These are phyloP conservation scores for Festucalex cinctus DNA, from an alignment of 2,113 vertebrate genomes.

Conservation along the genomic window DNA sequence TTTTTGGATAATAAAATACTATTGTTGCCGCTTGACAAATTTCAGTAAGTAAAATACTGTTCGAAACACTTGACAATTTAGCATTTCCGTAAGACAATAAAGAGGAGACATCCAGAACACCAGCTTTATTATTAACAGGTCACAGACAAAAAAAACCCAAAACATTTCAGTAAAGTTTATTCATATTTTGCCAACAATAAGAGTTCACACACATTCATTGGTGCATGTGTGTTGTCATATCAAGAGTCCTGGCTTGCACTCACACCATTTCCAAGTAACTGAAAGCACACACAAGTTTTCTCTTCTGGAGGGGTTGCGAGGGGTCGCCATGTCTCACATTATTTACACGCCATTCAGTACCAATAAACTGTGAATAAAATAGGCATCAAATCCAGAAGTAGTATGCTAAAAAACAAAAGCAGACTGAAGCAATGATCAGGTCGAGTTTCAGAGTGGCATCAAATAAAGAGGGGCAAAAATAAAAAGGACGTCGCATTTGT, in stretches of 20 bases:
- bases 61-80: no score
- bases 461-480: background rate
- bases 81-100: background rate
- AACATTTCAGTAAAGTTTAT: background rate
- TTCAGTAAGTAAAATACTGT: no score
- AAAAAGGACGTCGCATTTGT: background rate
- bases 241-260: background rate
- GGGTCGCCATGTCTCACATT: background rate
- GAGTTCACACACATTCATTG: background rate
- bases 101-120: background rate
- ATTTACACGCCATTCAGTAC: slow-evolving; percentile 1
- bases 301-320: background rate
- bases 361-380: background rate
- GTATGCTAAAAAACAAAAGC: slow-evolving; percentile 36
- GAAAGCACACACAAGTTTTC: background rate
- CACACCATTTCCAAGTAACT: background rate
- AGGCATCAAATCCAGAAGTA: slow-evolving; percentile 43
- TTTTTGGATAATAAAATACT: no score
- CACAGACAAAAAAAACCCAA: background rate
- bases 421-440: slow-evolving; percentile 15
- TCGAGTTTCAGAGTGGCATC: slow-evolving; percentile 16
- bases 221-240: background rate
- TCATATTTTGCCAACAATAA: background rate
- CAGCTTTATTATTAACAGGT: slow-evolving; percentile 4
- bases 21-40: no score